These are phyloP conservation scores for Oryctolagus cuniculus DNA, from an alignment of 2,113 vertebrate genomes.

Conservation along the genomic window mOryCun1.1 NC_091439.1:59654001-59654500, in stretches of 20 bases:
- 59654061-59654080: neutral
- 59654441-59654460: neutral
- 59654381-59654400: neutral
- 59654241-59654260: constrained; percentile 8
- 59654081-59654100: neutral
- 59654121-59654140: neutral
- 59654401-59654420: neutral
- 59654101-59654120: neutral
- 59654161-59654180: neutral
- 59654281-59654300: constrained; percentile 5
- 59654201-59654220: neutral
- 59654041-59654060: neutral
- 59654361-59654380: constrained; percentile 17
- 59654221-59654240: neutral
- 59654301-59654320: neutral
- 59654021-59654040: neutral
- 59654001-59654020: neutral
- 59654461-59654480: constrained; percentile 33
- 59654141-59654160: neutral
- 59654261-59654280: neutral
- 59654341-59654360: constrained; percentile 10
- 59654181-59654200: neutral
- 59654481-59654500: neutral
- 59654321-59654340: constrained; percentile 21
- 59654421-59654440: neutral